Base-by-base conservation (phyloP, 2,113 vertebrate genomes). In the Pao palembangensis region DNA sequence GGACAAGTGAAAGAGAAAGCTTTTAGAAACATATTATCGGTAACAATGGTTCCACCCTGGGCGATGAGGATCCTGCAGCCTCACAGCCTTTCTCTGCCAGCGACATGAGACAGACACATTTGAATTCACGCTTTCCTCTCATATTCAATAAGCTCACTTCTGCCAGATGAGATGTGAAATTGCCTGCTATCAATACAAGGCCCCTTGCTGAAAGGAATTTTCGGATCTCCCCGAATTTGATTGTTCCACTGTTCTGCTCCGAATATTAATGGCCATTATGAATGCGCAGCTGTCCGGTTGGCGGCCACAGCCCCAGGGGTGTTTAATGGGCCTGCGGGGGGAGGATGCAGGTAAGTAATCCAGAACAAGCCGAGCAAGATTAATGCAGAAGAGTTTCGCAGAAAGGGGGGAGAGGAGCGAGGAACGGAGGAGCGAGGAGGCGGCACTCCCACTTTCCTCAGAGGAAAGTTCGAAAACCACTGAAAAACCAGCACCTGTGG, bases 81-180 rank as follows among this genome's bases (percentile, higher is more conserved):
- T 25, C 71, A 58, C 28, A 14, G 60, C 55, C 48, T 60, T 51
- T 71, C 61, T 79, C 76, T 72, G 60, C 0, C 19, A 55, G 63
- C 61, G 69, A 84, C 87, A 82, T 76, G 85, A 85, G 76, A 73
- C 71, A 80, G 76, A 61, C 67, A 47, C 63, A 64, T 28, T 70
- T 51, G 69, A 56, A 79, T 88, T 76, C 77, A 28, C 57, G 65
- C 61, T 75, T 58, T 81, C 70, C 67, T 52, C 80, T 79, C 73
- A 78, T 83, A 82, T 89, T 88, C 84, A 88, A 86, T 90, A 85
- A 86, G 67, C 55, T 50, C 61, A 68, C 73, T 82, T 79, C 80
- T 78, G 74, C 68, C 63, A 79, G 90, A 88, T 87, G 85, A 85
- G 78, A 86, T 85, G 80, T 87, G 86, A 89, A 90, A 91, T 88